phyloP scores from a whole-genome alignment of 2,888 invertebrate genomes.

The Acrocyrtus sp. region DNA sequence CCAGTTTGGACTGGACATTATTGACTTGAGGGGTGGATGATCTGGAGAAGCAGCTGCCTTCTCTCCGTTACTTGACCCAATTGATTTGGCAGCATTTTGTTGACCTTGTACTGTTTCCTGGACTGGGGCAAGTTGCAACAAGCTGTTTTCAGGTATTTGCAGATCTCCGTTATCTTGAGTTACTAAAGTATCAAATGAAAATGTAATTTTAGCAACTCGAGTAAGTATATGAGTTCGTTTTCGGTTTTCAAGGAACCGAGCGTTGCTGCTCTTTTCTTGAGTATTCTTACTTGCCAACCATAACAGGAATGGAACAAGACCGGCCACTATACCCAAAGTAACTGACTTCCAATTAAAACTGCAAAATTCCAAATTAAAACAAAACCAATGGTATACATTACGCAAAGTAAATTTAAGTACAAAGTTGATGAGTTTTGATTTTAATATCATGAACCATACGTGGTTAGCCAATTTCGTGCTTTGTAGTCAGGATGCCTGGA shows the following conservation, averaged over 20 bases:
- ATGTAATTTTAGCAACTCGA: too few species aligned
- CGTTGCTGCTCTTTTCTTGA: too few species aligned
- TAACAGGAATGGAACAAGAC: constrained; percentile 25
- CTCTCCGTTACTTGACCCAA: not conserved
- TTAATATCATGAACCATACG: constrained; percentile 5
- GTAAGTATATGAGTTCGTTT: too few species aligned
- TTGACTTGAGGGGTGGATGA: constrained; percentile 25
- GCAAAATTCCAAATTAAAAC: not conserved
- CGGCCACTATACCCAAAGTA: constrained; percentile 14
- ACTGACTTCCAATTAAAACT: constrained; percentile 23
- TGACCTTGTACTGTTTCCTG: not conserved
- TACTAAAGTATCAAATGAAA: too few species aligned
- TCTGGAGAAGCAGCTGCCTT: too few species aligned
- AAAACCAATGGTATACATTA: not conserved
- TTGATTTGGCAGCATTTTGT: not conserved
- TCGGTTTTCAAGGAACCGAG: too few species aligned
- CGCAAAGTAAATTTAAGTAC: not conserved
- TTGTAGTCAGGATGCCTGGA: constrained; percentile 1
- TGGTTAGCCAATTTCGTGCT: constrained; percentile 3
- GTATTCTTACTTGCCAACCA: constrained; percentile 37
- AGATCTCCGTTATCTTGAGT: not conserved
- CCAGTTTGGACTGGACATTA: constrained; percentile 24
- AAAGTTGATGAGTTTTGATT: too few species aligned
- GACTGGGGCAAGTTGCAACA: not conserved
- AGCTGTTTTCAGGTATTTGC: not conserved